Percentiles rank a stretch among this genome's conserved stretches.
phyloP scores from a whole-genome alignment of 2,113 vertebrate species.

The Ailuropoda melanoleuca region DNA sequence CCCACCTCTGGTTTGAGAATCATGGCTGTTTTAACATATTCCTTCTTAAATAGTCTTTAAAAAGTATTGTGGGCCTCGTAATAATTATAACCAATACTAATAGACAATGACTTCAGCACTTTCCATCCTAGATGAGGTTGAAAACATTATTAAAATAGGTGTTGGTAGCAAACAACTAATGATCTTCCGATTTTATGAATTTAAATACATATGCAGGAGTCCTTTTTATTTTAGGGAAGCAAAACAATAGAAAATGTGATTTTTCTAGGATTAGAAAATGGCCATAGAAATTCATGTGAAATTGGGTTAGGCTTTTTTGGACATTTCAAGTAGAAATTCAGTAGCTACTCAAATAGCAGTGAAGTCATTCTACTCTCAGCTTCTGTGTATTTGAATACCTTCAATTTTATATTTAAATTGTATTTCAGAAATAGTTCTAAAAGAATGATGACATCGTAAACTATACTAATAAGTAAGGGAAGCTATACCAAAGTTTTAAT shows the following conservation, averaged over 20 bases:
- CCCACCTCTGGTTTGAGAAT: not conserved
- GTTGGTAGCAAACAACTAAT: slow-evolving; percentile 3
- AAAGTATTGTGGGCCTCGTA: not conserved
- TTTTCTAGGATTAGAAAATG: slow-evolving; percentile 12
- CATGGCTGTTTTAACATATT: not conserved
- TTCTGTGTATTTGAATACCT: not conserved
- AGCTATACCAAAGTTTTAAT: not conserved
- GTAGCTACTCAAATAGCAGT: not conserved
- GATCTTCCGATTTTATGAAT: not conserved
- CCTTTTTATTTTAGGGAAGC: not conserved
- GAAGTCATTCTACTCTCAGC: not conserved
- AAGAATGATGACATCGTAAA: not conserved
- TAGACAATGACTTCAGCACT: not conserved
- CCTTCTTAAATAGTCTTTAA: slow-evolving; percentile 19
- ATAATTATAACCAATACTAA: slow-evolving; percentile 47
- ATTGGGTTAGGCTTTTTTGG: not conserved
- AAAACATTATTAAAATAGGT: slow-evolving; percentile 33
- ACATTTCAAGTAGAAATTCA: slow-evolving; percentile 36
- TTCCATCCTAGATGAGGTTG: not conserved
- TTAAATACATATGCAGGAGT: not conserved
- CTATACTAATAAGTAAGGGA: not conserved
- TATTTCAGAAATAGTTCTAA: not conserved
- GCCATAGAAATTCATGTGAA: not conserved
- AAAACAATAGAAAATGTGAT: not conserved
- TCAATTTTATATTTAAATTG: not conserved